phyloP scores from a whole-genome alignment of 2,113 vertebrate genomes.

The Salvator merianae region DNA sequence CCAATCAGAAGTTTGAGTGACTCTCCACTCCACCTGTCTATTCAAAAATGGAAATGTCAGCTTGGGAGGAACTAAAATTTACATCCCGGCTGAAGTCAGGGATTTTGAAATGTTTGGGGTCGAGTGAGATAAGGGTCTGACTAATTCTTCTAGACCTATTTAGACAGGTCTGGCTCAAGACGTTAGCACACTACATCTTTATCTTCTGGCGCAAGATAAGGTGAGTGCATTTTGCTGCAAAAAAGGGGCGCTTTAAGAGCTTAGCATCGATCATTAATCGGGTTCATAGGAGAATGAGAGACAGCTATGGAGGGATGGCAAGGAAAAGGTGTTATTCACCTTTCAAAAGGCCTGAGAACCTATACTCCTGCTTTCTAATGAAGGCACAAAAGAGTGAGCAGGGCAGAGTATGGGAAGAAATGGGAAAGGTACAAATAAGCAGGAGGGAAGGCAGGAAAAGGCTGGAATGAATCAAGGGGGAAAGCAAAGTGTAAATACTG shows the following conservation, averaged over 20 bases:
- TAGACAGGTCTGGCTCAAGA: background rate
- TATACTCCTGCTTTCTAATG: background rate
- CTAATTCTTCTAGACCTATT: background rate
- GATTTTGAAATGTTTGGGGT: constrained; percentile 1
- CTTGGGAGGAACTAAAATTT: background rate
- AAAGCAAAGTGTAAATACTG: background rate
- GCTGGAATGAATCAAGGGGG: background rate
- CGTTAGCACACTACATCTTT: background rate
- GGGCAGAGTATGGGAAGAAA: background rate
- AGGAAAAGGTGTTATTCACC: background rate
- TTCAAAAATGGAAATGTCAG: background rate
- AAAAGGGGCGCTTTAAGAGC: background rate
- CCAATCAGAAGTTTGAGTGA: background rate
- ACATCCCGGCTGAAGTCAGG: background rate
- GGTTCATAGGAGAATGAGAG: background rate
- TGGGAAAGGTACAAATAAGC: background rate
- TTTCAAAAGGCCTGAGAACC: background rate
- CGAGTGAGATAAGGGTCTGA: background rate
- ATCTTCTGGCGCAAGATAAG: background rate
- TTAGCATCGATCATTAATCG: background rate
- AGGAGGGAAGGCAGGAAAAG: background rate
- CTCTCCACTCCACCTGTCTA: background rate
- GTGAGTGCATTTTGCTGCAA: background rate
- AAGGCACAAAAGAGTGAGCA: background rate
- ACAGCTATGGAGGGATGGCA: background rate